phyloP scores from a whole-genome alignment of 2,113 vertebrate genomes.

The Taxidea taxus region DNA sequence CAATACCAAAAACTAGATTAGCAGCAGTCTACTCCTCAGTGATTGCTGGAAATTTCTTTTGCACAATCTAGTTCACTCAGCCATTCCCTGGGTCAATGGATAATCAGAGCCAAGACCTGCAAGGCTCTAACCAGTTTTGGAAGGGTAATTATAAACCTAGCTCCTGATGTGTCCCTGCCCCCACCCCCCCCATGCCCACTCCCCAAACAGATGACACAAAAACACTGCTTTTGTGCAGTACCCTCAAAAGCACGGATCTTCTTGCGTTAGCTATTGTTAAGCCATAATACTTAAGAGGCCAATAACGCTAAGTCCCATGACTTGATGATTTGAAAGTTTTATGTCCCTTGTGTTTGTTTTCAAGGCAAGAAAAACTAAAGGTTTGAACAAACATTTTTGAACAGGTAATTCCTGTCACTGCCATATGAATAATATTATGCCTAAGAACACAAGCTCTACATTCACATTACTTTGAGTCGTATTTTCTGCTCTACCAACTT shows the following conservation, averaged over 20 bases:
- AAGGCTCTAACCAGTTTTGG: not conserved
- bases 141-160: not conserved
- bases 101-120: not conserved
- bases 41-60: not conserved
- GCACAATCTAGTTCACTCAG: not conserved
- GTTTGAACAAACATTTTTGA: not conserved
- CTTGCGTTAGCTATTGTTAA: not conserved
- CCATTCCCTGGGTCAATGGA: not conserved
- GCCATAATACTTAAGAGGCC: not conserved
- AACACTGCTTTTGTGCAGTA: not conserved
- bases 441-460: not conserved
- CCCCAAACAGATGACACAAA: not conserved
- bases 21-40: not conserved
- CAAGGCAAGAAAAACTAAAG: not conserved
- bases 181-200: fast-evolving
- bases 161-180: not conserved
- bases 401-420: not conserved
- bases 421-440: not conserved
- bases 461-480: not conserved
- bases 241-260: not conserved
- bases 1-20: not conserved
- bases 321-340: not conserved
- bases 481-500: not conserved
- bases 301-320: not conserved
- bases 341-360: not conserved